These are phyloP conservation scores for Anguilla japonica DNA, from an alignment of 2,113 vertebrate genomes.

Conservation along the genomic window DNA sequence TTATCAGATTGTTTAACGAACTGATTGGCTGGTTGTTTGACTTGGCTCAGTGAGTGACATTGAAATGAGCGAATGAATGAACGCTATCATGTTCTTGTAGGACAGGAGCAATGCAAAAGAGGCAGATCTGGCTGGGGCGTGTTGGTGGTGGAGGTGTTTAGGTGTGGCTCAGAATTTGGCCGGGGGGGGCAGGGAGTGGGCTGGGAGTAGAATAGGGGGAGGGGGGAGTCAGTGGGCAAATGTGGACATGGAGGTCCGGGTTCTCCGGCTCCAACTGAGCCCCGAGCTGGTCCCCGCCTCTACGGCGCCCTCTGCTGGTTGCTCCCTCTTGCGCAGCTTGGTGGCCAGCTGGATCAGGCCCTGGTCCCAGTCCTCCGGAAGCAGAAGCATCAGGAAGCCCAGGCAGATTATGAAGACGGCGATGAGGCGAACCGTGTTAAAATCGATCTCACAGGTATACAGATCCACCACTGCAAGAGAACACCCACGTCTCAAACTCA, in stretches of 20 bases:
- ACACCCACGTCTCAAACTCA: neutral
- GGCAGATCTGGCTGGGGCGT: neutral
- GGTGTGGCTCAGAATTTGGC: neutral
- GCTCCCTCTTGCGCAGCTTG: slow-evolving; percentile 87
- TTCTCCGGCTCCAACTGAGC: slow-evolving; percentile 78
- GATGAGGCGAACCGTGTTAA: slow-evolving; percentile 92
- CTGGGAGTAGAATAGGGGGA: slow-evolving; percentile 8
- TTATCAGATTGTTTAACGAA: neutral
- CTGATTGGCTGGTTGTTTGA: neutral
- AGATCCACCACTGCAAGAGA: slow-evolving; percentile 83
- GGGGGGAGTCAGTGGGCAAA: slow-evolving; percentile 79
- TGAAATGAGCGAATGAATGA: neutral
- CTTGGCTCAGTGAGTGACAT: slow-evolving; percentile 8
- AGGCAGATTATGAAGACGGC: slow-evolving; percentile 91
- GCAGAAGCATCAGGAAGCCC: slow-evolving; percentile 91
- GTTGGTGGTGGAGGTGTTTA: neutral
- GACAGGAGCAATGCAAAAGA: neutral
- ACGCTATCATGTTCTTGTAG: neutral
- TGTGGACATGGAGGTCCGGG: slow-evolving; percentile 82
- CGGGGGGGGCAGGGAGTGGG: too few species aligned
- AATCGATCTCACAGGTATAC: slow-evolving; percentile 88
- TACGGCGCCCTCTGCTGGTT: slow-evolving; percentile 69
- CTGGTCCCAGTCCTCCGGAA: slow-evolving; percentile 94
- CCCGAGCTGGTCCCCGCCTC: slow-evolving; percentile 70
- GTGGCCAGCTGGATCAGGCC: slow-evolving; percentile 85